These are phyloP conservation scores for Polypterus bichir DNA, from an alignment of 2,113 vertebrate genomes.

Conservation along the genomic window DNA sequence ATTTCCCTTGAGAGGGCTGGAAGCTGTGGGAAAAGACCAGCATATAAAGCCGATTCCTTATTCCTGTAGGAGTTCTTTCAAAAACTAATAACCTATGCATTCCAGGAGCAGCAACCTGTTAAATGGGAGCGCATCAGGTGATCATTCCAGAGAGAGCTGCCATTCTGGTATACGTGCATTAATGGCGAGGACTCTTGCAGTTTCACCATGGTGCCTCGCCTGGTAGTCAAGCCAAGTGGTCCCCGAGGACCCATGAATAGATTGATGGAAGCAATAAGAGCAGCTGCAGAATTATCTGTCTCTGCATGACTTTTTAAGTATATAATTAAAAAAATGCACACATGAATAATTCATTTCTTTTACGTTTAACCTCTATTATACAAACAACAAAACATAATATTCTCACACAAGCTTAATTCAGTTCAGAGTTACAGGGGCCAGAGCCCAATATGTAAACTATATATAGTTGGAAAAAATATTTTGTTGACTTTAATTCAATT, in stretches of 20 bases:
- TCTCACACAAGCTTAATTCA: no score
- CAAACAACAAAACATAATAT: no score
- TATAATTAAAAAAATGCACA: not conserved
- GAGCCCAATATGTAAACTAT: no score
- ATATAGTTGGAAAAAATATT: no score
- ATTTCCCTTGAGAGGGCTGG: slow-evolving; percentile 63
- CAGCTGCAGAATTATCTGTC: not conserved
- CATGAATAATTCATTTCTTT: not conserved
- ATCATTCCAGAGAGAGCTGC: slow-evolving; percentile 25
- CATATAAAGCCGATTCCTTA: slow-evolving; percentile 33
- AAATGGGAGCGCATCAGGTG: slow-evolving; percentile 28
- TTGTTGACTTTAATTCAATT: no score
- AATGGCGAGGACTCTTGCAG: not conserved
- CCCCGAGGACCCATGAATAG: slow-evolving; percentile 2
- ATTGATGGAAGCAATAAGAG: not conserved
- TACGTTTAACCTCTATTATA: not conserved
- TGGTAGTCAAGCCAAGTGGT: slow-evolving; percentile 8
- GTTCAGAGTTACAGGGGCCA: no score
- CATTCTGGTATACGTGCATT: not conserved
- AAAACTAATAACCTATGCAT: slow-evolving; percentile 36
- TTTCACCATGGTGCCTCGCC: not conserved
- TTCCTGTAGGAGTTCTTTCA: slow-evolving; percentile 14
- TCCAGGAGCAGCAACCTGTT: slow-evolving; percentile 27
- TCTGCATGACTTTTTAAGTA: not conserved
- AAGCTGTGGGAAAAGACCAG: slow-evolving; percentile 69